Evolutionary conservation across 2,888 invertebrate genomes (phyloP), one percentile per base, ranked within the genome.

Genomic region (Oscheius sp.): DNA sequence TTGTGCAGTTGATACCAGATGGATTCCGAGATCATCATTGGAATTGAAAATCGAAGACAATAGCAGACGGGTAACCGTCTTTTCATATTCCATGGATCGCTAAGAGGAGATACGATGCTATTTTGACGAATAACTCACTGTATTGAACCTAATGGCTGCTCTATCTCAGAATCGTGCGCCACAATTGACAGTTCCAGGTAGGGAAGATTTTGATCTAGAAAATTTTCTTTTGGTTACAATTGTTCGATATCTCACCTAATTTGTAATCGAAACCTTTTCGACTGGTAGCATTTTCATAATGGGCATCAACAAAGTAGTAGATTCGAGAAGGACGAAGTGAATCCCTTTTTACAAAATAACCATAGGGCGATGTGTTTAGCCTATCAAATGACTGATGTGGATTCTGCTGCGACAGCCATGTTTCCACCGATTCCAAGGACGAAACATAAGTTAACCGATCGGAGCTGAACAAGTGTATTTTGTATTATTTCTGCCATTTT

Each of bases 171-270:
- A 9, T 77, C 73, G 43, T 75, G 52, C 5, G 73, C 56, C 0
- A 73, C 75, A 18, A 78, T 72, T 0, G 73, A 73, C 12, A 81
- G 41, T 63, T 81, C 80, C 25, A 78, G 25, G 61, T 75, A 72
- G 2, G 80, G 78, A 21, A 80, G 49, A 3, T 69, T 27, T 12
- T 72, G 69, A 43, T 61, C 61, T 61, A 9, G 21, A 52, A 49
- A 25, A 23, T 46, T 3, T 59, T 12, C 45, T n/a, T 46, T 45
- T 71, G 12, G 16, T 5, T 52, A 18, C 27, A 61, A n/a, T 9
- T 35, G 3, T 35, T 6, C 7, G n/a, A 35, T 53, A 18, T 16
- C 27, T 27, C 27, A 72, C 72, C 55, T 21, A 25, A 16, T 45
- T 59, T 25, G 41, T 21, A n/a, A 23, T 69, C 55, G 25, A 69